A percentile compares a stretch with the other conserved stretches of the same genome.
These are phyloP conservation scores for Montipora sp. DNA, from an alignment of 64 coral and sea anemone species.

Conservation along the genomic window DNA sequence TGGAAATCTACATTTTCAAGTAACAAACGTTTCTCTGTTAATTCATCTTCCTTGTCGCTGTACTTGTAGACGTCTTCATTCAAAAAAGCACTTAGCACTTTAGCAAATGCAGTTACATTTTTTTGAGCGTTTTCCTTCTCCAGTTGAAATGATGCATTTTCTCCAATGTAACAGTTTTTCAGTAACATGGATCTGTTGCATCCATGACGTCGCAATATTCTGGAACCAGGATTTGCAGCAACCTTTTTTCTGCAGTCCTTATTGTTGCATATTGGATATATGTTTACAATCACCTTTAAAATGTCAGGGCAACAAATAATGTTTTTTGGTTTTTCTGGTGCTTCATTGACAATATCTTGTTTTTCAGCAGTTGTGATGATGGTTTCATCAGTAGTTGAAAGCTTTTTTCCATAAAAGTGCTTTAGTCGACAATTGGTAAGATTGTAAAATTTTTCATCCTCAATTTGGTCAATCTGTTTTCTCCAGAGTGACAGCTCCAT, in stretches of 20 bases:
- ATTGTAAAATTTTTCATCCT: not conserved
- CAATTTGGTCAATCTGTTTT: not conserved
- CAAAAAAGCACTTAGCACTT: not conserved
- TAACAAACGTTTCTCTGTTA: not conserved
- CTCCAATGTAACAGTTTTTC: not conserved
- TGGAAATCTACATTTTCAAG: slow-evolving; percentile 2
- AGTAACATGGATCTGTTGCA: not conserved
- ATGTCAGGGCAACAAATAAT: no score
- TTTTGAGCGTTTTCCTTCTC: not conserved
- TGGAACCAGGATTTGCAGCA: not conserved
- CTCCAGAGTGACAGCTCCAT: not conserved
- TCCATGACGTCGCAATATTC: not conserved
- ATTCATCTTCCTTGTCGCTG: not conserved
- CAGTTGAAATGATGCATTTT: not conserved
- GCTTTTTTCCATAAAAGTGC: no score
- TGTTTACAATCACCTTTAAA: no score
- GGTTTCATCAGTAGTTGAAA: no score
- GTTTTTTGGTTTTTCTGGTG: no score
- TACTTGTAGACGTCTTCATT: not conserved
- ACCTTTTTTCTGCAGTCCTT: not conserved
- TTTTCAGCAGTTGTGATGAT: no score
- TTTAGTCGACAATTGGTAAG: slow-evolving; percentile 2
- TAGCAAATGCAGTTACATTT: not conserved
- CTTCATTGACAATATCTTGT: no score
- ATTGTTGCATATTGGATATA: no score